Percentiles rank a stretch among this genome's conserved stretches.
Conservation (phyloP, 2,888 invertebrate species). For the Pediacus dermestoides region DNA sequence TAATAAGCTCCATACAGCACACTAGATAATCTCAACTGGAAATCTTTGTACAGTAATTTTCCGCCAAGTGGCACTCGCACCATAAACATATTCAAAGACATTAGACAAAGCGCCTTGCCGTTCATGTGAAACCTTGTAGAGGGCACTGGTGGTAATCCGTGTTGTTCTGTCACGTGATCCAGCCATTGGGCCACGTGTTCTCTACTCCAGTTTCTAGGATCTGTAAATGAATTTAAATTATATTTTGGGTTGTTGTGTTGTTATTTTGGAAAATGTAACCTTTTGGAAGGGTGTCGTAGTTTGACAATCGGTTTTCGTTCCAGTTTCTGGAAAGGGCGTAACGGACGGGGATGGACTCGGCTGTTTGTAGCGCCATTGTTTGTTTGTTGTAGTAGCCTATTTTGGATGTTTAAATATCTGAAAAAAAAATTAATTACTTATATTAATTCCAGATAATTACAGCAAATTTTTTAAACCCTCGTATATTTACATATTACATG, state of each 20-base stretch:
- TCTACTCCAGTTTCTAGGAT: constrained; percentile 70
- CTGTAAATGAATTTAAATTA: constrained; percentile 47
- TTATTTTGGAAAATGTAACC: constrained; percentile 3
- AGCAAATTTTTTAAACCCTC: too few relatives aligned
- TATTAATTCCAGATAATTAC: constrained; percentile 15
- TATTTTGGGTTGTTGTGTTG: constrained; percentile 2
- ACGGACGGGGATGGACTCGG: constrained; percentile 38
- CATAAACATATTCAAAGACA: constrained; percentile 73
- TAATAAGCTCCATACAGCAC: constrained; percentile 55
- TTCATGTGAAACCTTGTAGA: constrained; percentile 72
- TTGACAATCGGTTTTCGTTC: constrained; percentile 21
- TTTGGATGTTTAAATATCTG: constrained; percentile 28
- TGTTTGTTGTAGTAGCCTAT: constrained; percentile 41
- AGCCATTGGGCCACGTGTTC: constrained; percentile 68
- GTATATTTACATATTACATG: constrained; percentile 10
- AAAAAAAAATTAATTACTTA: constrained; percentile 7
- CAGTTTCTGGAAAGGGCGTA: constrained; percentile 38
- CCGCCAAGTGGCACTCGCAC: constrained; percentile 67
- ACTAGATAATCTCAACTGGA: constrained; percentile 64
- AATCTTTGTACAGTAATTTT: constrained; percentile 66
- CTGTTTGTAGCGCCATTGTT: constrained; percentile 41
- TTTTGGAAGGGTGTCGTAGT: neutral
- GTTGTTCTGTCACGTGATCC: constrained; percentile 55
- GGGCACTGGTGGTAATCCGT: constrained; percentile 56
- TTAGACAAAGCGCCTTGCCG: constrained; percentile 74